These are phyloP conservation scores for Sesamia nonagrioides DNA, from an alignment of 1,140 invertebrate genomes.

Conservation along the genomic window DNA sequence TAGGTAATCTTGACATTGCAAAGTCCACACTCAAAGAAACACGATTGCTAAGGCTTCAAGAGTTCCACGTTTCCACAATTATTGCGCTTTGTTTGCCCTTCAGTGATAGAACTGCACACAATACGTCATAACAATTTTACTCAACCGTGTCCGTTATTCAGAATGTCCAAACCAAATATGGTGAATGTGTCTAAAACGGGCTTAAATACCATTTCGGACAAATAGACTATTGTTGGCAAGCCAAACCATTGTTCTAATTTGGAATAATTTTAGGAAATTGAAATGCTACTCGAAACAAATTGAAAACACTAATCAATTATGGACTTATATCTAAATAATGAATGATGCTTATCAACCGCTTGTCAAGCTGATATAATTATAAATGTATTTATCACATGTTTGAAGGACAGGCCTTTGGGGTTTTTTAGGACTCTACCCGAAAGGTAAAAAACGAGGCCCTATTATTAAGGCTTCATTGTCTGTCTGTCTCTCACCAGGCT, in stretches of 20 bases:
- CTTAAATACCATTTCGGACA: neutral
- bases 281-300: neutral
- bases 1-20: slow-evolving; percentile 1
- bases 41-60: slow-evolving; percentile 2
- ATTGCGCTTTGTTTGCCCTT: neutral
- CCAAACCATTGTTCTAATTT: neutral
- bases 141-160: slow-evolving; percentile 17
- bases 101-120: neutral
- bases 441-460: too few species aligned
- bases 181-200: neutral
- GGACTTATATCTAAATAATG: slow-evolving; percentile 15
- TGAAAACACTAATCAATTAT: neutral
- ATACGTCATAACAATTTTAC: neutral
- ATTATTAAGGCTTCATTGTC: too few species aligned
- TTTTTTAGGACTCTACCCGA: neutral
- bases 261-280: slow-evolving; percentile 2
- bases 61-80: neutral
- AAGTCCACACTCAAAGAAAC: neutral
- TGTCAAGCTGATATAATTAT: neutral
- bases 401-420: neutral
- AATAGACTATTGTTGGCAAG: slow-evolving; percentile 16
- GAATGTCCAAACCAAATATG: slow-evolving; percentile 17
- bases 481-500: too few species aligned
- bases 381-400: neutral
- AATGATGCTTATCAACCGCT: neutral